Base-by-base conservation (phyloP, 2,888 invertebrate genomes). In the Drosophila fungiperda region DNA sequence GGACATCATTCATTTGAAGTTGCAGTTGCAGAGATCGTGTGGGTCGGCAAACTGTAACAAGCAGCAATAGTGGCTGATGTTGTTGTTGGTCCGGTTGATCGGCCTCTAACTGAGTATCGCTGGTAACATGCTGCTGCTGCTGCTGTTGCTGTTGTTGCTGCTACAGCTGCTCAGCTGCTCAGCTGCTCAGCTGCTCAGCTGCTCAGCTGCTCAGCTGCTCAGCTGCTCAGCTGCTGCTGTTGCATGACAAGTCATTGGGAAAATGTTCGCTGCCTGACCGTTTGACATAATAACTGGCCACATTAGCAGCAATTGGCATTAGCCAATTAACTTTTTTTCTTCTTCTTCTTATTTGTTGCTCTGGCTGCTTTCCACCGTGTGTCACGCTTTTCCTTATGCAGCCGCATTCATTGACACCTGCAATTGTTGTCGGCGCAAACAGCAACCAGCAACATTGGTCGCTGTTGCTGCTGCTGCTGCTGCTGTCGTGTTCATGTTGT, bases 261-360 rank as follows among this genome's bases (percentile, higher is more conserved):
- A 82, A 83, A 79, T 76, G 79, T 72, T 73, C 73, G 86, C 76
- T 69, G 76, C 65, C 83, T 90, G 83, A 81, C 81, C 87, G 86
- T 90, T 90, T 87, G 87, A 87, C 87, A 87, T 87, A 87, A 90
- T 87, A 87, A 87, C 87, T 90, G 86, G 87, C 86, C 83, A 83
- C 87, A 87, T 87, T 87, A 87, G 87, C 87, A 87, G 89, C 90
- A 87, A 90, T 87, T 87, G 90, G 89, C 89, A 82, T 80, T 75
- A 83, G 89, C 80, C 90, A 87, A 87, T 87, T 87, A 87, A 90
- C 86, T 89, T 83, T 89, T 78, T 87, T 79, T 54, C 45, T 38
- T 5, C 29, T 32, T 36, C 8, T 23, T 53, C 12, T 49, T 61
- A 33, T 66, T 52, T 45, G 76, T 52, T 59, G 35, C 54, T 26